phyloP scores from a whole-genome alignment of 1,140 invertebrate genomes.

The Nixonia krombeini region DNA sequence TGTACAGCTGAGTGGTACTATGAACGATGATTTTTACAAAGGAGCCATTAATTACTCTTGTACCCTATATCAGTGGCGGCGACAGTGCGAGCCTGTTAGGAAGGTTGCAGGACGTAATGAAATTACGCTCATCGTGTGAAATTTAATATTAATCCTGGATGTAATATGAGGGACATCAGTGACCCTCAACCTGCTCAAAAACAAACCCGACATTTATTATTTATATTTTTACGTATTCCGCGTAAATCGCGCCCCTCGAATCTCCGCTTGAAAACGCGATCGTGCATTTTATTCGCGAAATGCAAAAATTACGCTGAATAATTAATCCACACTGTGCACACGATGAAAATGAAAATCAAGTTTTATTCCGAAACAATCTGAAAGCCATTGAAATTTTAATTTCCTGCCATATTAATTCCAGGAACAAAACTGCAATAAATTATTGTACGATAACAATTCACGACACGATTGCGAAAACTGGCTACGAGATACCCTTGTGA shows the following conservation, averaged over 20 bases:
- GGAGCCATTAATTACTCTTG: constrained; percentile 31
- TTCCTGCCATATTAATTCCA: not conserved
- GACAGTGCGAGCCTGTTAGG: constrained; percentile 13
- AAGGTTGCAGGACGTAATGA: constrained; percentile 60
- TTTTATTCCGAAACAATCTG: not conserved
- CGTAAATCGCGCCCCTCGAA: constrained; percentile 10
- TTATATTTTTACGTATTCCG: not conserved
- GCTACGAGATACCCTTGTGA: no score
- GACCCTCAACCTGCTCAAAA: constrained; percentile 17
- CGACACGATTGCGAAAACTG: no score
- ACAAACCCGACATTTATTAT: constrained; percentile 17
- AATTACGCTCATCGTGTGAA: constrained; percentile 68
- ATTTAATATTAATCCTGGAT: constrained; percentile 70
- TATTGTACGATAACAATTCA: no score
- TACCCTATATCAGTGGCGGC: constrained; percentile 17
- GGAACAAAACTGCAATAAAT: not conserved
- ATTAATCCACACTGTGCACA: constrained; percentile 1
- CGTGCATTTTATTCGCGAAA: not conserved
- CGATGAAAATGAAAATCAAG: not conserved
- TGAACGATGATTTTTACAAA: constrained; percentile 29
- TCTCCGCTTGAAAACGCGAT: not conserved
- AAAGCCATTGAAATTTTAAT: not conserved
- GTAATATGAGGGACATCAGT: constrained; percentile 59
- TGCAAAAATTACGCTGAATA: constrained; percentile 6
- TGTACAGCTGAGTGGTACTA: no score